Evolutionary conservation across 1,140 invertebrate genomes (phyloP).

Genomic region (Laupala kohalensis): DNA sequence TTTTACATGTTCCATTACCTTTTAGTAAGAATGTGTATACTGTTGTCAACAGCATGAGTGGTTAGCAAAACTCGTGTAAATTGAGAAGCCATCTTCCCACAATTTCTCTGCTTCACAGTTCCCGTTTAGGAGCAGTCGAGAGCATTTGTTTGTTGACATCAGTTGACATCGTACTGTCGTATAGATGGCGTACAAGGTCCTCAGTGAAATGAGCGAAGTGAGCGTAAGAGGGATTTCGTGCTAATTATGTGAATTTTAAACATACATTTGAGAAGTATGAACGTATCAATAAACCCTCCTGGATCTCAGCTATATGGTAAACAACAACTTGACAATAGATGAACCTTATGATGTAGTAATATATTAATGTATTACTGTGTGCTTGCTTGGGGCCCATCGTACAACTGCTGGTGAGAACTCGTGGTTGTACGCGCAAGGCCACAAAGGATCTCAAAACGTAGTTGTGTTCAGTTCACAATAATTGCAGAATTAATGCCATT

Average conservation of each 20-base stretch:
- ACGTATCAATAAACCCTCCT: background rate
- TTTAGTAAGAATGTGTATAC: no score
- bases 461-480: no score
- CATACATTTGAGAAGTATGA: background rate
- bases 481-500: no score
- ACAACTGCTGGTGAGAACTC: background rate
- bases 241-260: background rate
- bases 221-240: background rate
- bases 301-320: conserved; percentile 11
- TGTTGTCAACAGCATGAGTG: no score
- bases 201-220: background rate
- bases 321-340: background rate
- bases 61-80: no score
- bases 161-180: background rate
- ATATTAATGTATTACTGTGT: background rate
- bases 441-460: no score
- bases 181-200: no score
- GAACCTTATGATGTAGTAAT: background rate
- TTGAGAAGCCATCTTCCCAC: background rate
- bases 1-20: no score
- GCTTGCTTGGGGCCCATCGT: conserved; percentile 13
- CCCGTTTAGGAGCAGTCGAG: no score
- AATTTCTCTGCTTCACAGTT: no score
- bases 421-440: background rate
- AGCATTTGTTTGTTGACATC: no score